Percentiles rank a stretch among this genome's conserved stretches.
These are phyloP conservation scores for Actinopyga echinites DNA, from an alignment of 53 echinoderm and acorn worm genomes.

Conservation along the genomic window DNA sequence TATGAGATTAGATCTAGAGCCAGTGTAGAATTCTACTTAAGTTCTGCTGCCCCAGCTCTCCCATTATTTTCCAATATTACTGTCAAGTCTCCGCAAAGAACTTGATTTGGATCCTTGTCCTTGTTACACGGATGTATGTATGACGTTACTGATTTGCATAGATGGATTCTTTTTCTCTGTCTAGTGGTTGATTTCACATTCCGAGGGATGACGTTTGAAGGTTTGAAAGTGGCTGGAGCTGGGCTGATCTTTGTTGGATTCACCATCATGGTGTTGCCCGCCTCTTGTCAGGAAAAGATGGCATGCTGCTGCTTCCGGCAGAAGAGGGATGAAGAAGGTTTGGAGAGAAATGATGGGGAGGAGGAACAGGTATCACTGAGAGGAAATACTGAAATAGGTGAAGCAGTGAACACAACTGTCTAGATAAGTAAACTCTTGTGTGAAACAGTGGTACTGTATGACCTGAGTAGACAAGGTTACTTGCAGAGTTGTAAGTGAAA, in stretches of 20 bases:
- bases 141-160: too few relatives aligned
- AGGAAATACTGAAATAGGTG: neutral
- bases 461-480: too few relatives aligned
- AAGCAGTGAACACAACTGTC: neutral
- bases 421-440: too few relatives aligned
- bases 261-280: conserved; percentile 77
- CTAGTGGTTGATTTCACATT: conserved; percentile 75
- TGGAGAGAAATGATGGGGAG: conserved; percentile 31
- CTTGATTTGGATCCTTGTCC: too few relatives aligned
- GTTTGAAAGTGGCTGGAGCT: conserved; percentile 62
- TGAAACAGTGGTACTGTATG: too few relatives aligned
- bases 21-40: too few relatives aligned
- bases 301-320: conserved; percentile 61
- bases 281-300: conserved; percentile 63
- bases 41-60: too few relatives aligned
- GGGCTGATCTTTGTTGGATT: conserved; percentile 74
- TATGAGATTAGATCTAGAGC: too few relatives aligned
- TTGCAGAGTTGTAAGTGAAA: too few relatives aligned
- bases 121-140: too few relatives aligned
- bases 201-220: conserved; percentile 46
- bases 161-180: neutral
- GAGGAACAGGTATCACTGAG: neutral
- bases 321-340: conserved; percentile 43
- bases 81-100: too few relatives aligned
- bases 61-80: too few relatives aligned